phyloP scores from a whole-genome alignment of 2,888 invertebrate genomes.

The Drosophila koepferae region DNA sequence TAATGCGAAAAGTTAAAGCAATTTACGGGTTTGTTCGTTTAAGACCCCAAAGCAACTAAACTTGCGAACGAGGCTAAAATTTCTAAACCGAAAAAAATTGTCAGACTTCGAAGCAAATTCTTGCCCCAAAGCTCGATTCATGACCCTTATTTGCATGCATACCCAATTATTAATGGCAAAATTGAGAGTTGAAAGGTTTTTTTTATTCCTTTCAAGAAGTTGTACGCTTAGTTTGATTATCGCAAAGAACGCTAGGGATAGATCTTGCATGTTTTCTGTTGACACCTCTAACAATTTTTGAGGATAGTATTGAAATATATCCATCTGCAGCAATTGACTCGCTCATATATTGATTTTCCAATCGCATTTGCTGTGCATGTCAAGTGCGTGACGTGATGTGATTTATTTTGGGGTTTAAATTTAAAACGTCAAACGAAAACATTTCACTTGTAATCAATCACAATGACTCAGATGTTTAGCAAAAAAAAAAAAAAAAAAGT shows the following conservation, averaged over 20 bases:
- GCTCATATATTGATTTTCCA: slow-evolving; percentile 11
- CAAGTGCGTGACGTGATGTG: slow-evolving; percentile 10
- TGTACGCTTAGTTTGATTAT: not conserved
- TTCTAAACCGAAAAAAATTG: not conserved
- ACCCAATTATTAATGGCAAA: not conserved
- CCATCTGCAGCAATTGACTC: not conserved
- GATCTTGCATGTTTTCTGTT: not conserved
- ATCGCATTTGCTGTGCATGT: slow-evolving; percentile 3
- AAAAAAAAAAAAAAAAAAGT: not conserved
- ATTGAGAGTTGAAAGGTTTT: not conserved
- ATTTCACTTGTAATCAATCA: slow-evolving; percentile 11
- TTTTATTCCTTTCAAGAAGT: not conserved
- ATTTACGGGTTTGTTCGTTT: slow-evolving; percentile 46
- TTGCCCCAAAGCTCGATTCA: not conserved
- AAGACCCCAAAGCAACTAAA: slow-evolving; percentile 39
- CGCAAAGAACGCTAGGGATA: not conserved
- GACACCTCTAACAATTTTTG: not conserved
- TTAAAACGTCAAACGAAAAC: not conserved
- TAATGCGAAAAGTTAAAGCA: slow-evolving; percentile 56
- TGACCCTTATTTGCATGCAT: slow-evolving; percentile 3
- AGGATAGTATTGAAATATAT: not conserved
- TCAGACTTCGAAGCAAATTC: not conserved
- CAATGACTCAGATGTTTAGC: slow-evolving; percentile 2
- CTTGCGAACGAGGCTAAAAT: not conserved
- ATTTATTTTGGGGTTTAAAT: slow-evolving; percentile 2